phyloP scores from a whole-genome alignment of 1,140 invertebrate species.

The Macrosteles quadrilineatus region DNA sequence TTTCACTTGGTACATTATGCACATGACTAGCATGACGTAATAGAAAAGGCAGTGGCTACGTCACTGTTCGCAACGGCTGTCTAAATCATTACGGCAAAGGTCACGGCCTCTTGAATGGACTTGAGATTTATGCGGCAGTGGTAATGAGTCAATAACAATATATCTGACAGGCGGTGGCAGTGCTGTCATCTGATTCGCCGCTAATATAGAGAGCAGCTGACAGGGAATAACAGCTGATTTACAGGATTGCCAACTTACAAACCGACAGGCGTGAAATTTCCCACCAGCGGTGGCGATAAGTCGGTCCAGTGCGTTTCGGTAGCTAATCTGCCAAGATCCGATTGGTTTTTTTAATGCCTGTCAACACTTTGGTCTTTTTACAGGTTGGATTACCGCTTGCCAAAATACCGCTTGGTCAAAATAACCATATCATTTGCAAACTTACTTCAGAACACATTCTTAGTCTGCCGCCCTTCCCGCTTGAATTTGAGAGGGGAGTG shows the following conservation, averaged over 20 bases:
- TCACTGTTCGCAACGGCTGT: too few relatives aligned
- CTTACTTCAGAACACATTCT: too few relatives aligned
- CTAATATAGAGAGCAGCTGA: constrained; percentile 1
- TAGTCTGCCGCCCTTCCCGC: too few relatives aligned
- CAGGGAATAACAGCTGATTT: not conserved
- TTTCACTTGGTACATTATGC: too few relatives aligned
- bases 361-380: not conserved
- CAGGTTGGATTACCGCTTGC: not conserved
- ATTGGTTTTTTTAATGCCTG: too few relatives aligned
- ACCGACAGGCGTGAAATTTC: constrained; percentile 6
- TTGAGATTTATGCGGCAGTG: constrained; percentile 12
- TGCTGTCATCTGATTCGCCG: constrained; percentile 1
- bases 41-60: too few relatives aligned
- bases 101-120: constrained; percentile 11
- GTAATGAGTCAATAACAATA: constrained; percentile 27
- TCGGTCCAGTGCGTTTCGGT: constrained; percentile 4
- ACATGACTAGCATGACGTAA: too few relatives aligned
- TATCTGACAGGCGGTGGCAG: constrained; percentile 6
- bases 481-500: too few relatives aligned
- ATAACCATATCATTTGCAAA: too few relatives aligned
- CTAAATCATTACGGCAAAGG: constrained; percentile 6
- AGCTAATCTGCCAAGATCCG: not conserved
- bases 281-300: not conserved
- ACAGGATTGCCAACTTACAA: constrained; percentile 1
- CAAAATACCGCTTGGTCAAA: too few relatives aligned